Evolutionary conservation across 2,888 invertebrate species (phyloP).

Genomic region (Cremastinae sp.): DNA sequence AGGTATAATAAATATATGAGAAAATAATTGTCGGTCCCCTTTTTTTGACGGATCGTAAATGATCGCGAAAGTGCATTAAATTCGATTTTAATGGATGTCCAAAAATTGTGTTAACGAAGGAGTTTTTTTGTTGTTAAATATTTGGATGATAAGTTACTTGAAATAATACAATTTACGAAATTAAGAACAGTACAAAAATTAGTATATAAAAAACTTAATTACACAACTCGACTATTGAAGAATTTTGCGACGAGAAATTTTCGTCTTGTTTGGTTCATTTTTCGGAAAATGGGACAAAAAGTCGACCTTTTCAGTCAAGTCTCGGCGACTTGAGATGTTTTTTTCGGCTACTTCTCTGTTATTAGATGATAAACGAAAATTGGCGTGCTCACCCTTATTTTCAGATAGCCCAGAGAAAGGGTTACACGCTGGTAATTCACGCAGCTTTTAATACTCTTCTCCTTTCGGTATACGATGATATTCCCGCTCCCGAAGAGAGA

Average conservation of each 20-base stretch:
- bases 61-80: too few relatives aligned
- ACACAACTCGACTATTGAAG: too few relatives aligned
- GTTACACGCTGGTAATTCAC: constrained; percentile 65
- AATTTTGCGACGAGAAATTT: too few relatives aligned
- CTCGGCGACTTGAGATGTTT: constrained; percentile 26
- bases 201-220: too few relatives aligned
- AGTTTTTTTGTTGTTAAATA: too few relatives aligned
- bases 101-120: too few relatives aligned
- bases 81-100: too few relatives aligned
- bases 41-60: too few relatives aligned
- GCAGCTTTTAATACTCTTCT: constrained; percentile 53
- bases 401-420: constrained; percentile 19
- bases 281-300: constrained; percentile 22
- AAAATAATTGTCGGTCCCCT: background rate
- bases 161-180: too few relatives aligned
- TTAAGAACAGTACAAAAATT: too few relatives aligned
- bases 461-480: constrained; percentile 8
- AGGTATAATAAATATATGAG: constrained; percentile 7
- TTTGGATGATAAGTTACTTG: too few relatives aligned
- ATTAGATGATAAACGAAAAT: constrained; percentile 79
- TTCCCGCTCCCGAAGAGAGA: constrained; percentile 48
- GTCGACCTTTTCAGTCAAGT: background rate
- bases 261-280: too few relatives aligned
- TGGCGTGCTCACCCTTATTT: constrained; percentile 72
- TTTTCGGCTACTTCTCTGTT: constrained; percentile 69